phyloP scores from a whole-genome alignment of 2,888 invertebrate species.

The Rhabditoides inermis region DNA sequence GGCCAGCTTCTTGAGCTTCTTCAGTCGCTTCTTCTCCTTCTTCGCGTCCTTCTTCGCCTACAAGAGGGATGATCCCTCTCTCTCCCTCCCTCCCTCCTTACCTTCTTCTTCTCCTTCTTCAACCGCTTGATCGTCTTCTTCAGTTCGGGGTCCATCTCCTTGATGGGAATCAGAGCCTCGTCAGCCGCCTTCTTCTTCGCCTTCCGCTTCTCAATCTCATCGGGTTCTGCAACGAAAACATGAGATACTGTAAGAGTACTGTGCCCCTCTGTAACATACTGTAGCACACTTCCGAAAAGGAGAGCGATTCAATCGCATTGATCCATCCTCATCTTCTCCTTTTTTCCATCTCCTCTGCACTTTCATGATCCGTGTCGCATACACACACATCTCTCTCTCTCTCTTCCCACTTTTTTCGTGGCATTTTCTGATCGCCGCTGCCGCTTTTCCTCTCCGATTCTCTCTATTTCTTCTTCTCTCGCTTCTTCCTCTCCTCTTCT shows the following conservation, averaged over 20 bases:
- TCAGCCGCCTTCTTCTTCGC: conserved; percentile 9
- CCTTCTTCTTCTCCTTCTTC: conserved; percentile 31
- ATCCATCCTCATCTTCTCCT: not conserved
- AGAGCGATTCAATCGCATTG: not conserved
- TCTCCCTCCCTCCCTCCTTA: conserved; percentile 17
- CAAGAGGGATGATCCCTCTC: not conserved
- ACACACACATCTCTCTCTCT: not conserved
- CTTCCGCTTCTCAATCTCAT: conserved; percentile 9
- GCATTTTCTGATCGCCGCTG: not conserved
- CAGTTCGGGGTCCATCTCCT: conserved; percentile 1
- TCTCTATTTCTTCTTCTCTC: not conserved
- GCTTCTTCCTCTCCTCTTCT: too few relatives aligned
- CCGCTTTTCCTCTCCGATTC: not conserved
- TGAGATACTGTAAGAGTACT: not conserved
- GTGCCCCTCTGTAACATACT: too few relatives aligned
- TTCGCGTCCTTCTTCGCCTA: conserved; percentile 35
- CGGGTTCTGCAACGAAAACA: conserved; percentile 1
- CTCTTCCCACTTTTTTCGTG: not conserved
- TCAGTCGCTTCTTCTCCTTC: conserved; percentile 32
- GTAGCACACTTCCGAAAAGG: not conserved
- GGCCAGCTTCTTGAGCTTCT: conserved; percentile 23
- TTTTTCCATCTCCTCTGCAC: not conserved
- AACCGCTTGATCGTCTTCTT: conserved; percentile 24
- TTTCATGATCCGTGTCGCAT: not conserved
- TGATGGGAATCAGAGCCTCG: conserved; percentile 7